phyloP scores from a whole-genome alignment of 2,888 invertebrate genomes.

The Trichopria drosophilae region DNA sequence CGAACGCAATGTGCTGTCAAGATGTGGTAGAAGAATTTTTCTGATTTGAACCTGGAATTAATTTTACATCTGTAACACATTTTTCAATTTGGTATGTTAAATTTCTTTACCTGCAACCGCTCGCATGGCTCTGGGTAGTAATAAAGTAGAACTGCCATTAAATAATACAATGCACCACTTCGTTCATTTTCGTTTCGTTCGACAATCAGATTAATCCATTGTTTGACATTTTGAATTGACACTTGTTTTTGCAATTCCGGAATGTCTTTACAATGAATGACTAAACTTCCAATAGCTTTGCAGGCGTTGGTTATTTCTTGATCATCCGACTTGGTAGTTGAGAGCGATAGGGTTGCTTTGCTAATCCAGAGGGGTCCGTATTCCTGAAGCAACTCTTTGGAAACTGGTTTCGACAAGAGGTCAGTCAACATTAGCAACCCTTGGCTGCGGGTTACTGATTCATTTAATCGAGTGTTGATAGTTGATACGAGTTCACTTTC shows the following conservation, averaged over 20 bases:
- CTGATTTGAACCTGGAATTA: constrained; percentile 43
- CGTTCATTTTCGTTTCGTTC: constrained; percentile 30
- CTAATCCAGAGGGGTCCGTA: constrained; percentile 48
- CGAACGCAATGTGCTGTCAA: constrained; percentile 43
- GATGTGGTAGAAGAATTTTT: constrained; percentile 41
- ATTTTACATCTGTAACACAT: too few species aligned
- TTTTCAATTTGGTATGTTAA: constrained; percentile 1
- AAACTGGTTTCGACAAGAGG: constrained; percentile 37
- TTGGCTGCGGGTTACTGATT: constrained; percentile 37
- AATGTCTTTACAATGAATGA: constrained; percentile 42
- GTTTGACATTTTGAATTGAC: constrained; percentile 49
- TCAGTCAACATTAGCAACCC: constrained; percentile 41
- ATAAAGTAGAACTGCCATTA: constrained; percentile 44
- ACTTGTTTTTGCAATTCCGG: constrained; percentile 49
- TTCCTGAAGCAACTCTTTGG: constrained; percentile 40
- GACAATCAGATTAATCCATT: constrained; percentile 39
- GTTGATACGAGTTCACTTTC: constrained; percentile 37
- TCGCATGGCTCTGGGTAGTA: constrained; percentile 49
- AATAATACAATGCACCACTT: constrained; percentile 30
- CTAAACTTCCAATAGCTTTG: constrained; percentile 40
- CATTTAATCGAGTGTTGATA: constrained; percentile 46
- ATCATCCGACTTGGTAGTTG: constrained; percentile 38
- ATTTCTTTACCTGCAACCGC: constrained; percentile 42
- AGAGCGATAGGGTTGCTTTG: constrained; percentile 44
- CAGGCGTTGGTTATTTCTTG: constrained; percentile 41